Percentiles rank a stretch among this genome's conserved stretches.
phyloP scores from a whole-genome alignment of 2,113 vertebrate genomes.

The Aphyosemion australe region DNA sequence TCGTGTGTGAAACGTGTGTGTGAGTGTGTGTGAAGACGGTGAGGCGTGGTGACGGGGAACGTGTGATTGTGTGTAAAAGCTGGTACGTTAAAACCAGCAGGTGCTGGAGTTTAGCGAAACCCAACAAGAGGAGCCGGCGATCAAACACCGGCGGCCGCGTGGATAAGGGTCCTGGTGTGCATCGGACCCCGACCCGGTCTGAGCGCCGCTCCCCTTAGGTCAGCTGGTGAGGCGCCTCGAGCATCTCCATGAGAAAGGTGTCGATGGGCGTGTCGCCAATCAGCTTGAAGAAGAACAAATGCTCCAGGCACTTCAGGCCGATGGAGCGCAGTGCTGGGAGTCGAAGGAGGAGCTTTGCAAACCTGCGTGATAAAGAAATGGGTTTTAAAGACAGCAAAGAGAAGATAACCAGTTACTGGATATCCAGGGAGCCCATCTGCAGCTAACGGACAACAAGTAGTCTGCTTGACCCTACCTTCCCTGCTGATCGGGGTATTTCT shows the following conservation, averaged over 20 bases:
- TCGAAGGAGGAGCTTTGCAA: slow-evolving; percentile 93
- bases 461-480: slow-evolving; percentile 76
- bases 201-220: slow-evolving; percentile 78
- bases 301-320: slow-evolving; percentile 91
- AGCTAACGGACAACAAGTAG: too few species aligned
- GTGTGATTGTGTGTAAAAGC: slow-evolving; percentile 32
- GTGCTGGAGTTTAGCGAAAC: slow-evolving; percentile 64
- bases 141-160: slow-evolving; percentile 26
- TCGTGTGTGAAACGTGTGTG: slow-evolving; percentile 6
- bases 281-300: slow-evolving; percentile 95
- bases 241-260: slow-evolving; percentile 96
- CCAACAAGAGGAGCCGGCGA: slow-evolving; percentile 28
- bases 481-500: slow-evolving; percentile 91
- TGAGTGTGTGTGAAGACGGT: slow-evolving; percentile 23
- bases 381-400: too few species aligned
- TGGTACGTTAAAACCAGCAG: slow-evolving; percentile 53
- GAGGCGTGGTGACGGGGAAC: slow-evolving; percentile 24
- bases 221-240: slow-evolving; percentile 91
- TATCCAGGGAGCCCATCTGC: too few species aligned
- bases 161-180: slow-evolving; percentile 63
- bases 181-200: slow-evolving; percentile 39
- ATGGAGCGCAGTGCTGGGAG: slow-evolving; percentile 90
- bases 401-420: too few species aligned
- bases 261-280: slow-evolving; percentile 94
- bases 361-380: slow-evolving; percentile 68